These are phyloP conservation scores for Heterodera carotae DNA, from an alignment of 1,140 invertebrate species.

Conservation along the genomic window DNA sequence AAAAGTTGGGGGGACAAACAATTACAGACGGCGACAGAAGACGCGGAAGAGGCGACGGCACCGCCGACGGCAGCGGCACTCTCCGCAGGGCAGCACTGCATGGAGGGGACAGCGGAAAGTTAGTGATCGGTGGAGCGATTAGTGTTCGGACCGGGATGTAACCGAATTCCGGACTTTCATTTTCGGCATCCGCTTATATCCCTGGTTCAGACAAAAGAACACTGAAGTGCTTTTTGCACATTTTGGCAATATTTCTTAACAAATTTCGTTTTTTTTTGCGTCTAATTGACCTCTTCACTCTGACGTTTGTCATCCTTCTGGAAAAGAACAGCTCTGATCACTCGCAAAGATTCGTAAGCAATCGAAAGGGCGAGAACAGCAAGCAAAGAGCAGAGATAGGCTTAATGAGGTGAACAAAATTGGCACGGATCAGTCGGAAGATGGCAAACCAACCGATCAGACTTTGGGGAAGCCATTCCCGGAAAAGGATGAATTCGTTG, in stretches of 20 bases:
- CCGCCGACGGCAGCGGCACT: not conserved
- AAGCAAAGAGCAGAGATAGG: constrained; percentile 21
- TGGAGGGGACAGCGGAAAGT: not conserved
- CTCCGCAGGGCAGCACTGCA: not conserved
- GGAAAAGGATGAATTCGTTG: constrained; percentile 47
- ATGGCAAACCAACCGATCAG: constrained; percentile 35
- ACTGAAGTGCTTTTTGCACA: too few species aligned
- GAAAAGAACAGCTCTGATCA: constrained; percentile 17
- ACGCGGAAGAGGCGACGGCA: not conserved
- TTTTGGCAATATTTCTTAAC: too few species aligned
- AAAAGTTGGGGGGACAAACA: constrained; percentile 3
- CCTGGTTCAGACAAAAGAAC: too few species aligned
- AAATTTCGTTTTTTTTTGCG: too few species aligned
- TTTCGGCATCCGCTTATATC: too few species aligned
- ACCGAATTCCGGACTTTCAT: too few species aligned
- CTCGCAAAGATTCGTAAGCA: constrained; percentile 14
- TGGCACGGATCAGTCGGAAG: not conserved
- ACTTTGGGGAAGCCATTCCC: constrained; percentile 46
- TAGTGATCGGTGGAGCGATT: constrained; percentile 7
- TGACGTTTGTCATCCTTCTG: constrained; percentile 1
- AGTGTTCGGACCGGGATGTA: too few species aligned
- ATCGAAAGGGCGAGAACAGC: constrained; percentile 9
- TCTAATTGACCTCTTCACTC: constrained; percentile 10
- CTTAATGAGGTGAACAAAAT: constrained; percentile 2
- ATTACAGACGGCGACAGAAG: constrained; percentile 13